Evolutionary conservation across 2,113 vertebrate genomes (phyloP).

Genomic region (Leptobrachium ailaonicum): DNA sequence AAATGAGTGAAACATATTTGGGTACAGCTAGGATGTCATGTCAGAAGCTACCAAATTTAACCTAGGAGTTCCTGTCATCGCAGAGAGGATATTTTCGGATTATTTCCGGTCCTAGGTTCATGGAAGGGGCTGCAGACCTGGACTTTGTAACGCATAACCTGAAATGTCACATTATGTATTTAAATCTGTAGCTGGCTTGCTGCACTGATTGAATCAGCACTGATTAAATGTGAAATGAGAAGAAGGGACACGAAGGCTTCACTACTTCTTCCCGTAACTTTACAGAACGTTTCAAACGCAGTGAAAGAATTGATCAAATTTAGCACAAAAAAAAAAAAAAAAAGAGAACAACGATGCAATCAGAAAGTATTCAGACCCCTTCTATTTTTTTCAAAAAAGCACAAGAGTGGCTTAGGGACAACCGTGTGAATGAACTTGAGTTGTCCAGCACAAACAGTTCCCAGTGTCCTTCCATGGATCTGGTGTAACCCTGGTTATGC

Average conservation of each 20-base stretch:
- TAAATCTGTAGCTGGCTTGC: conserved; percentile 9
- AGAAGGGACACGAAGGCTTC: conserved; percentile 1
- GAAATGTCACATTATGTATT: conserved; percentile 21
- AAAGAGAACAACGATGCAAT: no score
- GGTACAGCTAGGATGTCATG: conserved; percentile 32
- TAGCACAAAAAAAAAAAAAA: no score
- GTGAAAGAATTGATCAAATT: no score
- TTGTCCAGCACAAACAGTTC: no score
- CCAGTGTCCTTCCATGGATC: no score
- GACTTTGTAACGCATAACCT: background rate
- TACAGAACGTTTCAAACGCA: background rate
- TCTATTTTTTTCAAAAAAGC: no score
- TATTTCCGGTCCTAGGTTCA: conserved; percentile 14
- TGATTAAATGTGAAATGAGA: conserved; percentile 41
- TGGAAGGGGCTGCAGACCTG: background rate
- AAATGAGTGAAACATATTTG: conserved; percentile 10
- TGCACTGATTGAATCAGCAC: conserved; percentile 23
- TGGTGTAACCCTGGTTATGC: no score
- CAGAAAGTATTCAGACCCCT: no score
- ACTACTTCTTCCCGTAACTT: background rate
- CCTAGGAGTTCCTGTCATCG: conserved; percentile 29
- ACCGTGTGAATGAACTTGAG: no score
- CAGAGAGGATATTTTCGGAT: conserved; percentile 2
- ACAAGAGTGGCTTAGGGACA: no score
- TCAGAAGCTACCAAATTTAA: conserved; percentile 18